phyloP scores from a whole-genome alignment of 2,797 vertebrate genomes.

The Ctenochaetus hawaiiensis region DNA sequence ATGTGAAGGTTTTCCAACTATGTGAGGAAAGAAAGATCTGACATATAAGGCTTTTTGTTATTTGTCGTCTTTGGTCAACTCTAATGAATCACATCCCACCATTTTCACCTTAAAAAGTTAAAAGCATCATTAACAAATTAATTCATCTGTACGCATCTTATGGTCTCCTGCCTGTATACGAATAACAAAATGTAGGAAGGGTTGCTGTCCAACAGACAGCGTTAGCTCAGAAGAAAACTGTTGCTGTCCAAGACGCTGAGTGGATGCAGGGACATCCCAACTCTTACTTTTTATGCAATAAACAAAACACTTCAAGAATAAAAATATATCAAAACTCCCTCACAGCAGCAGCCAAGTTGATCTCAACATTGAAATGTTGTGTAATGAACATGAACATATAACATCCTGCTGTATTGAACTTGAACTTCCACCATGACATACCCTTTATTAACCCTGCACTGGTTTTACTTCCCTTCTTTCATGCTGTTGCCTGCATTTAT shows the following conservation, averaged over 20 bases:
- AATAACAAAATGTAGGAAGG: too few species aligned
- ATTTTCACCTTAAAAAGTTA: too few species aligned
- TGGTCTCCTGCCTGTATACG: too few species aligned
- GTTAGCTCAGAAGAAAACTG: too few species aligned
- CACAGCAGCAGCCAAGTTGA: not conserved
- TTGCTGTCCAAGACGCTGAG: too few species aligned
- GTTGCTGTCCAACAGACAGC: too few species aligned
- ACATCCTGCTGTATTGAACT: not conserved
- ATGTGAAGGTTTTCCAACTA: not conserved
- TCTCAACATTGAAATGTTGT: not conserved
- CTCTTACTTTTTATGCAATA: too few species aligned
- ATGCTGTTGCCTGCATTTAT: not conserved
- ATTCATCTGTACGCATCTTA: too few species aligned
- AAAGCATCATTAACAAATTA: too few species aligned
- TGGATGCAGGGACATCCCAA: too few species aligned
- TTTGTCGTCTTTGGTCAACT: not conserved
- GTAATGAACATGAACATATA: not conserved
- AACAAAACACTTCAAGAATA: too few species aligned
- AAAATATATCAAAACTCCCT: not conserved
- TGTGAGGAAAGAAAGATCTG: not conserved
- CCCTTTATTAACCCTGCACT: conserved; percentile 23
- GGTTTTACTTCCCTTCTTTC: conserved; percentile 49
- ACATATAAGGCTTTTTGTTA: not conserved
- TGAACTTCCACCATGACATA: conserved; percentile 18
- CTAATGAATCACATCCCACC: not conserved